These are phyloP conservation scores for Brachypterus glaber DNA, from an alignment of 2,888 invertebrate genomes.

Conservation along the genomic window DNA sequence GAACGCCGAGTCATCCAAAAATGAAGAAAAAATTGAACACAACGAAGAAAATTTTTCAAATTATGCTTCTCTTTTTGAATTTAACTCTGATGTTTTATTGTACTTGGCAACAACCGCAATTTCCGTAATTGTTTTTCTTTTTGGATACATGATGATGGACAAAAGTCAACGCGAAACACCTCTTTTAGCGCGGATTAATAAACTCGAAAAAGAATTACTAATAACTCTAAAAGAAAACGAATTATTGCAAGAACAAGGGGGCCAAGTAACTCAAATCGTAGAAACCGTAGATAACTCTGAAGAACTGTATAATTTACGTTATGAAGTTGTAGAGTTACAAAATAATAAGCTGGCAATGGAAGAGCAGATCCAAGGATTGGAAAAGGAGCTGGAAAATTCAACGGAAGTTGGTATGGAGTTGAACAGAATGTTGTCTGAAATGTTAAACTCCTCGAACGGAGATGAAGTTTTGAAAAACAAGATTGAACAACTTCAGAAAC, in stretches of 20 bases:
- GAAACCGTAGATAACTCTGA: slow-evolving; percentile 55
- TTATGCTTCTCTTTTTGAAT: too few relatives aligned
- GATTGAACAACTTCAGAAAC: slow-evolving; percentile 55
- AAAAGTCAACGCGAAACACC: slow-evolving; percentile 61
- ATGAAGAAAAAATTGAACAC: too few relatives aligned
- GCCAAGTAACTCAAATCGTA: slow-evolving; percentile 7
- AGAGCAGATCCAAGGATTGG: slow-evolving; percentile 56
- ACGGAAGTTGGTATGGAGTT: slow-evolving; percentile 72
- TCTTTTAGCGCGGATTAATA: slow-evolving; percentile 58
- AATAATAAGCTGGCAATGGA: slow-evolving; percentile 46
- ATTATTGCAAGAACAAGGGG: slow-evolving; percentile 49
- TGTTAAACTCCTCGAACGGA: slow-evolving; percentile 58
- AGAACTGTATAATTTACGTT: slow-evolving; percentile 57
- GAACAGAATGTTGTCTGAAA: slow-evolving; percentile 56
- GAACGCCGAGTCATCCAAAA: slow-evolving; percentile 3
- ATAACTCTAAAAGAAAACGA: slow-evolving; percentile 55
- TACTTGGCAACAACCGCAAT: slow-evolving; percentile 49
- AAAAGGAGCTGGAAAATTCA: slow-evolving; percentile 71
- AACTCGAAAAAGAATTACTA: slow-evolving; percentile 52
- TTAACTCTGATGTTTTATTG: slow-evolving; percentile 27
- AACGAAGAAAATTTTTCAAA: too few relatives aligned
- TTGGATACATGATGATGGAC: slow-evolving; percentile 71
- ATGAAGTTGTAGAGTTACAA: slow-evolving; percentile 50
- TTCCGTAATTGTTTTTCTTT: slow-evolving; percentile 61
- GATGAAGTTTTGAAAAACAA: slow-evolving; percentile 51